A percentile compares a stretch with the other conserved stretches of the same genome.
Conservation (phyloP, 1,140 invertebrate species). For the Phenacoccus solenopsis region DNA sequence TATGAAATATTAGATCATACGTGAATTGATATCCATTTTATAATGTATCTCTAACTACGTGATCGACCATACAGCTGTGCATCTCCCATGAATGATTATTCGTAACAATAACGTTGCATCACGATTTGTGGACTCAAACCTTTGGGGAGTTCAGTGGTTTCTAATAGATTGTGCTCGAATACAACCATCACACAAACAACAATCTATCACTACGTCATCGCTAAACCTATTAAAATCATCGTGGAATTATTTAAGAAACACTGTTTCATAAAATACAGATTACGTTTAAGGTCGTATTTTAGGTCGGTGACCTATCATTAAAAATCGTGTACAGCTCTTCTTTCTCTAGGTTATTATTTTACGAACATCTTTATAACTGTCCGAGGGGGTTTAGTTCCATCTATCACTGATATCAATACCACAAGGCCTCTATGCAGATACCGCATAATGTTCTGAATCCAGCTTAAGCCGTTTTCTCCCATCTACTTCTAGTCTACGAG, state of each 20-base stretch:
- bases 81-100: neutral
- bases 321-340: neutral
- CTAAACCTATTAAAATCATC: too few relatives aligned
- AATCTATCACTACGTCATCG: too few relatives aligned
- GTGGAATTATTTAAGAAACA: neutral
- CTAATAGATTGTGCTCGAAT: too few relatives aligned
- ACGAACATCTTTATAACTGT: conserved; percentile 2
- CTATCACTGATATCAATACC: neutral
- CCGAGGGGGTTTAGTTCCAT: neutral
- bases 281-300: neutral
- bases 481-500: too few relatives aligned
- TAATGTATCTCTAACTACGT: neutral
- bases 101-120: neutral
- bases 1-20: neutral
- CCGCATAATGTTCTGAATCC: neutral
- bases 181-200: too few relatives aligned
- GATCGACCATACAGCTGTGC: neutral
- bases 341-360: neutral
- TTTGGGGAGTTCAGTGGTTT: neutral
- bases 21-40: neutral
- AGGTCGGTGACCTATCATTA: neutral
- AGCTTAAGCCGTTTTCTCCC: too few relatives aligned
- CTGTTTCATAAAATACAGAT: neutral
- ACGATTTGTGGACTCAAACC: neutral
- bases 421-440: neutral